Percentiles rank a stretch among this genome's conserved stretches.
These are phyloP conservation scores for Tachysurus vachellii DNA, from an alignment of 2,113 vertebrate genomes.

Conservation along the genomic window DNA sequence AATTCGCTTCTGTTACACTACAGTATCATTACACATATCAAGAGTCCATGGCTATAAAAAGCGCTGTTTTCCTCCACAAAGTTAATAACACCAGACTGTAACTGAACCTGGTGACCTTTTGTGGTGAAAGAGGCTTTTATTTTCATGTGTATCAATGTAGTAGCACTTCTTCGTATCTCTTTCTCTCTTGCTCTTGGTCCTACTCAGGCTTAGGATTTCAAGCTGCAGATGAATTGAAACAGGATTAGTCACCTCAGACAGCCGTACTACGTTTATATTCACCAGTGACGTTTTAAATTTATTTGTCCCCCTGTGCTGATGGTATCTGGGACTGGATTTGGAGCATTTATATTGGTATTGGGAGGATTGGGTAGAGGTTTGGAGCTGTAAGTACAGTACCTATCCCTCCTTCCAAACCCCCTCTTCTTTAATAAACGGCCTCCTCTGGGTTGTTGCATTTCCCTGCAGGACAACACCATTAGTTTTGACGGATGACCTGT, in stretches of 20 bases:
- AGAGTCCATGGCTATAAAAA: slow-evolving; percentile 27
- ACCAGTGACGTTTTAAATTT: slow-evolving; percentile 62
- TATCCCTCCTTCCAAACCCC: background rate
- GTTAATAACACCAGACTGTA: slow-evolving; percentile 28
- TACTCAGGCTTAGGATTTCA: slow-evolving; percentile 59
- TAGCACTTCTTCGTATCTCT: background rate
- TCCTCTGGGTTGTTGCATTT: slow-evolving; percentile 70
- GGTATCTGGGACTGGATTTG: slow-evolving; percentile 9
- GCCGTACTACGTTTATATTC: slow-evolving; percentile 53
- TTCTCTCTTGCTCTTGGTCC: slow-evolving; percentile 56
- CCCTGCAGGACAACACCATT: slow-evolving; percentile 68
- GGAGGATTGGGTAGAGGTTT: background rate
- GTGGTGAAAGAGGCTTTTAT: slow-evolving; percentile 65
- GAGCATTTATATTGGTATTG: background rate
- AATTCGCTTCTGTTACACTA: background rate
- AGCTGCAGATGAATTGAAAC: slow-evolving; percentile 55
- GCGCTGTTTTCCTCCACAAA: background rate
- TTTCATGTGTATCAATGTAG: slow-evolving; percentile 66
- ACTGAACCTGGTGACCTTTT: slow-evolving; percentile 70
- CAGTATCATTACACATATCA: slow-evolving; percentile 39
- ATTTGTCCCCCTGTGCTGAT: slow-evolving; percentile 66
- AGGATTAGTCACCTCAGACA: slow-evolving; percentile 63
- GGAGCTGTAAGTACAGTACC: slow-evolving; percentile 25
- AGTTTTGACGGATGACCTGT: slow-evolving; percentile 75
- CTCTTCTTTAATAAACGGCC: slow-evolving; percentile 66